Conservation (phyloP, 1,140 invertebrate genomes). For the Atta colombica region DNA sequence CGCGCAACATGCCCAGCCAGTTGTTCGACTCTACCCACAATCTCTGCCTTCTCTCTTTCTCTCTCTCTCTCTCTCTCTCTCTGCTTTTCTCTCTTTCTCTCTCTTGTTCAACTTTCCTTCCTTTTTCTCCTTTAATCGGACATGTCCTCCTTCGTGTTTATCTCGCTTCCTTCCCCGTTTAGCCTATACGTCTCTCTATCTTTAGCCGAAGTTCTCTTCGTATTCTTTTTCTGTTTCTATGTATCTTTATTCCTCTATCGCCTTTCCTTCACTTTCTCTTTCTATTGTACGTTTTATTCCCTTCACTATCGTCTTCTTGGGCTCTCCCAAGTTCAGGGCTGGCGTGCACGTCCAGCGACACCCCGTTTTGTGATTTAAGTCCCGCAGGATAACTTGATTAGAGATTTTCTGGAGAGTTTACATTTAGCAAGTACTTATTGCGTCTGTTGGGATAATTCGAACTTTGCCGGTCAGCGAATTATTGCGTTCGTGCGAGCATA, state of each 20-base stretch:
- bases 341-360: conserved; percentile 35
- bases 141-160: conserved; percentile 29
- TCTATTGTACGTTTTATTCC: conserved; percentile 39
- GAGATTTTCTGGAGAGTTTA: conserved; percentile 39
- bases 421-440: conserved; percentile 2
- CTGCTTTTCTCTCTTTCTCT: neutral
- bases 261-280: conserved; percentile 35
- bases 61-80: conserved; percentile 1
- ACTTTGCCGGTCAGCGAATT: conserved; percentile 9
- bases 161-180: conserved; percentile 49
- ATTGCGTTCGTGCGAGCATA: conserved; percentile 29
- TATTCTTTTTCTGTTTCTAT: conserved; percentile 36
- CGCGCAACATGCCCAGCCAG: conserved; percentile 79
- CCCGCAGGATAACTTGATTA: conserved; percentile 46
- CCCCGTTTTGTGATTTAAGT: conserved; percentile 34
- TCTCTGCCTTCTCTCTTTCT: conserved; percentile 49
- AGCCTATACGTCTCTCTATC: conserved; percentile 34
- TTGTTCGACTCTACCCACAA: conserved; percentile 70
- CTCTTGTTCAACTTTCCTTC: conserved; percentile 29
- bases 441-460: neutral
- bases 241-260: conserved; percentile 24
- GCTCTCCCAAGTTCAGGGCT: conserved; percentile 56
- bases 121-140: conserved; percentile 25
- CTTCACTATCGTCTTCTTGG: conserved; percentile 38
- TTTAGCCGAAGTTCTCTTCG: neutral